A percentile compares a stretch with the other conserved stretches of the same genome.
phyloP scores from a whole-genome alignment of 64 coral and sea anemone species.

The Porites australiensis region DNA sequence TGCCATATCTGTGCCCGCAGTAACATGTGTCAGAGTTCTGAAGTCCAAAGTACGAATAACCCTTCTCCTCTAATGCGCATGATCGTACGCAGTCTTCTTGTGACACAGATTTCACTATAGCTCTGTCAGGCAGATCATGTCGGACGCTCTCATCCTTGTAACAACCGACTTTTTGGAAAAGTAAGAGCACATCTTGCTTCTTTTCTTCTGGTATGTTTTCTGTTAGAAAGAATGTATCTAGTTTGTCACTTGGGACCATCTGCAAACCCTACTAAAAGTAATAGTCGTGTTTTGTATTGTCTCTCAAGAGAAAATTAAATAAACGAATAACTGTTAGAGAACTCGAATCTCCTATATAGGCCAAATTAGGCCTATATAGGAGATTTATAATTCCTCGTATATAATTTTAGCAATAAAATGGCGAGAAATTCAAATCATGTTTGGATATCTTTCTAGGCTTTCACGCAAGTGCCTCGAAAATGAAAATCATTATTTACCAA shows the following conservation, averaged over 20 bases:
- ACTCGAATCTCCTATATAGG: too few relatives aligned
- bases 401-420: too few relatives aligned
- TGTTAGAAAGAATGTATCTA: constrained; percentile 25
- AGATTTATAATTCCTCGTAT: too few relatives aligned
- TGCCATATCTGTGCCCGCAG: constrained; percentile 91
- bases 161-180: constrained; percentile 98
- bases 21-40: constrained; percentile 91
- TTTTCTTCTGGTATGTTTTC: constrained; percentile 89
- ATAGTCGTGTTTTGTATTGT: neutral
- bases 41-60: constrained; percentile 94
- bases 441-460: too few relatives aligned
- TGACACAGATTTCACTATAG: constrained; percentile 85
- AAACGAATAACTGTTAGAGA: too few relatives aligned
- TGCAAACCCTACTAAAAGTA: neutral
- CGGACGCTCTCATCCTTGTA: constrained; percentile 71
- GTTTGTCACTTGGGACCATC: neutral
- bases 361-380: too few relatives aligned
- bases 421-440: too few relatives aligned
- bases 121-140: constrained; percentile 72
- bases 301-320: neutral
- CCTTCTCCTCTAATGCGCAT: constrained; percentile 92
- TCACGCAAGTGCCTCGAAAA: too few relatives aligned
- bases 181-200: constrained; percentile 91
- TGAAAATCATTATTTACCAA: too few relatives aligned
- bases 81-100: constrained; percentile 93